These are phyloP conservation scores for Spilarctia lutea DNA, from an alignment of 2,888 invertebrate genomes.

Conservation along the genomic window DNA sequence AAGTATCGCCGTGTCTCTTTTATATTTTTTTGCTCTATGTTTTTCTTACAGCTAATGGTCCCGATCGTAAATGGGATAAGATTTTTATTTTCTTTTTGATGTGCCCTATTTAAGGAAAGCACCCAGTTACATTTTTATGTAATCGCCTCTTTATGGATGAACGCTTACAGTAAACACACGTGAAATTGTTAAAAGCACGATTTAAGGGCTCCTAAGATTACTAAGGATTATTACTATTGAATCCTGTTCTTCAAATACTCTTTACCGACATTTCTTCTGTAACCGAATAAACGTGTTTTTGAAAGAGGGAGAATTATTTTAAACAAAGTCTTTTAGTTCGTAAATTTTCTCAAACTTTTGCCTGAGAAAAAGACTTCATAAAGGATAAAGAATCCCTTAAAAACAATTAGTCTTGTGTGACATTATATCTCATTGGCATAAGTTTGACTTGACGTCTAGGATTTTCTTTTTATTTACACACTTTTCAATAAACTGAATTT, in stretches of 20 bases:
- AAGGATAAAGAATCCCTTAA: conserved; percentile 50
- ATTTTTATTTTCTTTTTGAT: conserved; percentile 75
- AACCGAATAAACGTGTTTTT: conserved; percentile 30
- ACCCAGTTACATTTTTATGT: conserved; percentile 63
- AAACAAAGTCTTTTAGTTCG: conserved; percentile 12
- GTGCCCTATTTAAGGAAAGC: conserved; percentile 67
- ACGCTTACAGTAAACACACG: conserved; percentile 55
- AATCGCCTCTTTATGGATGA: conserved; percentile 59
- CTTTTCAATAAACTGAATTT: conserved; percentile 58
- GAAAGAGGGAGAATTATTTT: conserved; percentile 38
- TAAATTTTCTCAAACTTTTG: conserved; percentile 21
- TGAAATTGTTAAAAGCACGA: conserved; percentile 56
- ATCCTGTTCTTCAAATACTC: conserved; percentile 35
- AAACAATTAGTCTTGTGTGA: conserved; percentile 61
- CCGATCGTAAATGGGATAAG: conserved; percentile 74
- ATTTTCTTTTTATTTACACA: conserved; percentile 63
- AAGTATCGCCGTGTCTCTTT: conserved; percentile 67
- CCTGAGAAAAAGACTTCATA: conserved; percentile 45
- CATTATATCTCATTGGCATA: conserved; percentile 66
- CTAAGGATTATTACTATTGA: conserved; percentile 46
- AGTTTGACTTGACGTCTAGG: conserved; percentile 59
- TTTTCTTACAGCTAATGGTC: conserved; percentile 71
- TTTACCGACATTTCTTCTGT: conserved; percentile 26
- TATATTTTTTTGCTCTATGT: conserved; percentile 66
- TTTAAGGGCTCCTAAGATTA: conserved; percentile 53